Percentiles rank a stretch among this genome's conserved stretches.
These are phyloP conservation scores for Timema cristinae DNA, from an alignment of 2,888 invertebrate genomes.

Conservation along the genomic window DNA sequence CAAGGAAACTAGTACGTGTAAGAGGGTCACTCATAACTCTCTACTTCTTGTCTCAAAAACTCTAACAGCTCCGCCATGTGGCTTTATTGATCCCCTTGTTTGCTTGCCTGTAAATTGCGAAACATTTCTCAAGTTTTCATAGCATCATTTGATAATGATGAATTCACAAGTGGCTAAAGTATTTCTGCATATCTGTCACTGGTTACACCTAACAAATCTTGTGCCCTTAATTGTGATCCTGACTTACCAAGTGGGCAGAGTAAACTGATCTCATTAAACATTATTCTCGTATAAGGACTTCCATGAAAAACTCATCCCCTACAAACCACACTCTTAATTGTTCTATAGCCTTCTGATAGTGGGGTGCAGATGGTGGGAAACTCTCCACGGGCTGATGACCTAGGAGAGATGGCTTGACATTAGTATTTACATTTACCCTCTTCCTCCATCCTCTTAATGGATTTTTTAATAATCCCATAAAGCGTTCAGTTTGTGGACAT, in stretches of 20 bases:
- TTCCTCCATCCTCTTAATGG: not conserved
- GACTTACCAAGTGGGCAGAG: not conserved
- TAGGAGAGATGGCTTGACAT: not conserved
- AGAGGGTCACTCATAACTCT: not conserved
- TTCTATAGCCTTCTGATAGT: conserved; percentile 1
- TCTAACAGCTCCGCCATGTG: not conserved
- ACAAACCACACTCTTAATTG: conserved; percentile 4
- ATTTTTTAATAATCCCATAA: not conserved
- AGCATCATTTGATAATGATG: not conserved
- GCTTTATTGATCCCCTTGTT: not conserved
- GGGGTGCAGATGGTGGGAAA: not conserved
- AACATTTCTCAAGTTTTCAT: not conserved
- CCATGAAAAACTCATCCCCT: not conserved
- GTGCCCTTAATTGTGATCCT: not conserved
- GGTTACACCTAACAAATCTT: not conserved
- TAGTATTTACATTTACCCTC: not conserved
- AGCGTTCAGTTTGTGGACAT: not conserved
- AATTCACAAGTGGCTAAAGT: not conserved
- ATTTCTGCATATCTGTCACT: not conserved
- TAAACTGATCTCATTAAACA: not conserved
- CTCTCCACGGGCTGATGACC: not conserved
- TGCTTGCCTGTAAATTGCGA: not conserved
- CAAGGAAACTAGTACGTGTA: conserved; percentile 1
- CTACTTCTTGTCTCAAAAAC: conserved; percentile 9
- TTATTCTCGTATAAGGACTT: not conserved